A percentile compares a stretch with the other conserved stretches of the same genome.
phyloP scores from a whole-genome alignment of 2,797 vertebrate species.

The Hipposideros larvatus region DNA sequence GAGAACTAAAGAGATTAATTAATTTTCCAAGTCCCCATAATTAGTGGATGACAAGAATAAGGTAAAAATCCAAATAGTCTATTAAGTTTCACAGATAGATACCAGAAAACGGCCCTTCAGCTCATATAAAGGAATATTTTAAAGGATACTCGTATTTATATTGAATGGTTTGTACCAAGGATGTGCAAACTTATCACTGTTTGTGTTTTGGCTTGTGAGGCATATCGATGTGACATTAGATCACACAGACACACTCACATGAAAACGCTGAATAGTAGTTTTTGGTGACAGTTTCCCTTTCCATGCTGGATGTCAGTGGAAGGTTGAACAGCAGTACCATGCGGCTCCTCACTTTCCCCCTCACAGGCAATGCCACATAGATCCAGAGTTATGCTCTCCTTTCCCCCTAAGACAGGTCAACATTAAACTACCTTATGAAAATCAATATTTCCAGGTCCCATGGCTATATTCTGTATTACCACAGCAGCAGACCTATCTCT shows the following conservation, averaged over 20 bases:
- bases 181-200: not conserved
- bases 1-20: not conserved
- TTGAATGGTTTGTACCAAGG: not conserved
- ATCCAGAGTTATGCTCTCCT: not conserved
- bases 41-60: not conserved
- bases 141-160: not conserved
- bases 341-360: not conserved
- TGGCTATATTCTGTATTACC: not conserved
- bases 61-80: conserved; percentile 5
- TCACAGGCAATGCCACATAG: not conserved
- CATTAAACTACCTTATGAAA: not conserved
- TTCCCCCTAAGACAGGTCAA: too few relatives aligned
- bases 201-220: not conserved
- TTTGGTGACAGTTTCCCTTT: not conserved
- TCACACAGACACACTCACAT: not conserved
- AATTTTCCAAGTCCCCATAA: not conserved
- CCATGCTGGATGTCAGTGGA: not conserved
- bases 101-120: not conserved
- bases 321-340: too few relatives aligned
- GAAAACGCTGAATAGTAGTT: not conserved
- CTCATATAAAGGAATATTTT: not conserved
- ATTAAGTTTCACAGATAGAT: not conserved
- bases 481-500: not conserved
- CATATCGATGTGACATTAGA: not conserved
- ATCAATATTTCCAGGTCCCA: not conserved